phyloP scores from a whole-genome alignment of 1,140 invertebrate species.

The Battus philenor region DNA sequence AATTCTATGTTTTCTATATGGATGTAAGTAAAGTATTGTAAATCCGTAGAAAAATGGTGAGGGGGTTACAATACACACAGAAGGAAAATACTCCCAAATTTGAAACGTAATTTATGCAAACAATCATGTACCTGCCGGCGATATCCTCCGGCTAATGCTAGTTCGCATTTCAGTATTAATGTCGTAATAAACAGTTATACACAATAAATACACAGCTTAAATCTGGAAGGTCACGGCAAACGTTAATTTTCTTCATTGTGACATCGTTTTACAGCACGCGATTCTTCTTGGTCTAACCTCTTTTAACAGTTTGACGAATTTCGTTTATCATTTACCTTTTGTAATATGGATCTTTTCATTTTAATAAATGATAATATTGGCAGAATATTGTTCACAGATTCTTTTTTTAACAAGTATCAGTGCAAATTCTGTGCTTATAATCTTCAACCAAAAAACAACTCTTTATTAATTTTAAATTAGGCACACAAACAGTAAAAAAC shows the following conservation, averaged over 20 bases:
- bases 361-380: too few relatives aligned
- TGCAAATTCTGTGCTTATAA: too few relatives aligned
- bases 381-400: too few relatives aligned
- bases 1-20: too few relatives aligned
- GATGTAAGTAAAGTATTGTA: too few relatives aligned
- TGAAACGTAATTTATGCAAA: slow-evolving; percentile 58
- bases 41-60: too few relatives aligned
- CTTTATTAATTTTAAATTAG: too few relatives aligned
- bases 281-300: slow-evolving; percentile 27
- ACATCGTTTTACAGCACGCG: slow-evolving; percentile 46
- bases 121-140: slow-evolving; percentile 57
- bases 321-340: slow-evolving; percentile 14
- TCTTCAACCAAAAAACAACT: too few relatives aligned
- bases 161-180: slow-evolving; percentile 55
- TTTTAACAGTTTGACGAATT: slow-evolving; percentile 19
- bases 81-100: slow-evolving; percentile 34
- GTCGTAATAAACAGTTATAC: slow-evolving; percentile 39
- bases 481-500: too few relatives aligned
- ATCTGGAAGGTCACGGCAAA: slow-evolving; percentile 54
- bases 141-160: slow-evolving; percentile 46
- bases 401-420: too few relatives aligned
- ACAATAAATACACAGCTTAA: slow-evolving; percentile 45
- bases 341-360: too few relatives aligned
- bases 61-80: too few relatives aligned
- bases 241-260: slow-evolving; percentile 51